A percentile compares a stretch with the other conserved stretches of the same genome.
Evolutionary conservation across 2,113 vertebrate species (phyloP).

Genomic region (Electrona antarctica): DNA sequence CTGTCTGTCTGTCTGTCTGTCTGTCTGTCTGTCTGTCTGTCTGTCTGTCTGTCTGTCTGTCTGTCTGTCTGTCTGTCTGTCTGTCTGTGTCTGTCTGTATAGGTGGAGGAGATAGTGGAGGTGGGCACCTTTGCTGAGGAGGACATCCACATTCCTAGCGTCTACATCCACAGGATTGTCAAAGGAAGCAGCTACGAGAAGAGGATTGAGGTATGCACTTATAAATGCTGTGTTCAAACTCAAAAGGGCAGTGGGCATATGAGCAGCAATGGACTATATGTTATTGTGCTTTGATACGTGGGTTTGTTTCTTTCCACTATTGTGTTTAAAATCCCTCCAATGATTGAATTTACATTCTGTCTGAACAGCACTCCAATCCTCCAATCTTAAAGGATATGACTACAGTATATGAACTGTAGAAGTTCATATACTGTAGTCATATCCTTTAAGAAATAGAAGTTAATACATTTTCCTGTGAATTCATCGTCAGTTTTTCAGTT

Average conservation of each 20-base stretch:
- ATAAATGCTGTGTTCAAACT: background rate
- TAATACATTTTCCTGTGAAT: too few species aligned
- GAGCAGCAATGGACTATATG: background rate
- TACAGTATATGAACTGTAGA: too few species aligned
- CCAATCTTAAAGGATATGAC: too few species aligned
- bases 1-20: conserved; percentile 1
- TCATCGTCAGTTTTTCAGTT: too few species aligned
- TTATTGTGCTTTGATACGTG: background rate
- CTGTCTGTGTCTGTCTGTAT: conserved; percentile 38
- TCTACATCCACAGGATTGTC: conserved; percentile 94
- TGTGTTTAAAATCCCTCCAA: too few species aligned
- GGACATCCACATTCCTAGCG: conserved; percentile 95
- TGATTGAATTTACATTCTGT: too few species aligned
- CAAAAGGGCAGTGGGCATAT: background rate
- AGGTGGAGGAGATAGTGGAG: conserved; percentile 98
- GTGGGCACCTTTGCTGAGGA: conserved; percentile 90
- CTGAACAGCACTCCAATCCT: too few species aligned
- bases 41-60: background rate
- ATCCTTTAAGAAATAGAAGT: too few species aligned
- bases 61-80: background rate
- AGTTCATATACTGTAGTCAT: too few species aligned
- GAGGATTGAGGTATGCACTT: conserved; percentile 89
- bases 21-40: too few species aligned
- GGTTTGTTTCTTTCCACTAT: background rate
- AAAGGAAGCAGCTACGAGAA: conserved; percentile 89